phyloP scores from a whole-genome alignment of 2,888 invertebrate species.

The Andrena praecox region DNA sequence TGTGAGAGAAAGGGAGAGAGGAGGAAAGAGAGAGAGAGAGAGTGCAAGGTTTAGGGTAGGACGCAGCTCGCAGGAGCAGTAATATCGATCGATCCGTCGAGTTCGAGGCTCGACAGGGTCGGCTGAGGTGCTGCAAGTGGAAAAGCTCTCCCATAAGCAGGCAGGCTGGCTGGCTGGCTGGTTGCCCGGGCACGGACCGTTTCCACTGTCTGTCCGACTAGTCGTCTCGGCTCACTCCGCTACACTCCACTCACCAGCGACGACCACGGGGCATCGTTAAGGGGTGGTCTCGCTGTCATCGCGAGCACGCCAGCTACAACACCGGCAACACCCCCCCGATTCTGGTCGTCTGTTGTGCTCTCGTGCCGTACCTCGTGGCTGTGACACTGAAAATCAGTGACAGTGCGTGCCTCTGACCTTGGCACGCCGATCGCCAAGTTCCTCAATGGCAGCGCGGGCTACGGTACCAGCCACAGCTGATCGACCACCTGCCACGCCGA shows the following conservation, averaged over 20 bases:
- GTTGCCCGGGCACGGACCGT: conserved; percentile 74
- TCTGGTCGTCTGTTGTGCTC: background rate
- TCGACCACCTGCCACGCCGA: conserved; percentile 43
- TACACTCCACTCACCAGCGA: background rate
- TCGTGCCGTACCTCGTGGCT: conserved; percentile 13
- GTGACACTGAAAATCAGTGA: conserved; percentile 60
- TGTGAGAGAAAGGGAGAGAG: too few relatives aligned
- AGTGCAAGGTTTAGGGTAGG: conserved; percentile 64
- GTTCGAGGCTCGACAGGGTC: conserved; percentile 72
- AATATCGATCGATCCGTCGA: conserved; percentile 82
- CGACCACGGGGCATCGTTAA: background rate
- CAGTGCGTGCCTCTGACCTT: conserved; percentile 64
- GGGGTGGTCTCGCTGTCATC: background rate
- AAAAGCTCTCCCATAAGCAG: conserved; percentile 72
- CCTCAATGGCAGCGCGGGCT: conserved; percentile 49
- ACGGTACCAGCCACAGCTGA: conserved; percentile 55
- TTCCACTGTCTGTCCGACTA: conserved; percentile 64
- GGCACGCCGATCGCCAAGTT: conserved; percentile 48
- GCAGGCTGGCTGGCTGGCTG: conserved; percentile 63
- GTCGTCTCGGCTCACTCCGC: conserved; percentile 18
- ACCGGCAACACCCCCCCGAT: background rate
- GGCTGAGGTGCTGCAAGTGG: conserved; percentile 62
- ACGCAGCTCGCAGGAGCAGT: conserved; percentile 82
- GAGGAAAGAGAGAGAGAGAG: conserved; percentile 48
- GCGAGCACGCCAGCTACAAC: background rate